Evolutionary conservation across 2,888 invertebrate genomes (phyloP).

Genomic region (Nomada ferruginata): DNA sequence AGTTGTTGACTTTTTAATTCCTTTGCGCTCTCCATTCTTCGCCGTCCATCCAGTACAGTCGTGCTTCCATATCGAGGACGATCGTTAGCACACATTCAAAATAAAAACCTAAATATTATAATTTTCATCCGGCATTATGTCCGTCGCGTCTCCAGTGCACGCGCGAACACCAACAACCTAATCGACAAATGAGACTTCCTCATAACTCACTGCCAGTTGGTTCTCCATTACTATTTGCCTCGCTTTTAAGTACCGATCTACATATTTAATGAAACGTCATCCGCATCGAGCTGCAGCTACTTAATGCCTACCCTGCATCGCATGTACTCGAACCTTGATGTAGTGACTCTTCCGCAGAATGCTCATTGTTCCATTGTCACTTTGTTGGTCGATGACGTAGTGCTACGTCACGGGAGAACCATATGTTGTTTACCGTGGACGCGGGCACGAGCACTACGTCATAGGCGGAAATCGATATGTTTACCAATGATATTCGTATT

Average conservation of each 20-base stretch:
- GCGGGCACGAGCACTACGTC: conserved; percentile 27
- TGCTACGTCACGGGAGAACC: conserved; percentile 50
- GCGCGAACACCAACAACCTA: background rate
- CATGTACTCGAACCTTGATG: conserved; percentile 47
- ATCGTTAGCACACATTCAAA: too few relatives aligned
- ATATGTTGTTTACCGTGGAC: conserved; percentile 52
- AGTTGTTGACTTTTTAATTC: too few relatives aligned
- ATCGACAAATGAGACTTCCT: background rate
- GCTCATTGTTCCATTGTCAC: conserved; percentile 58
- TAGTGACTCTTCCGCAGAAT: conserved; percentile 56
- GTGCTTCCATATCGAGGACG: too few relatives aligned
- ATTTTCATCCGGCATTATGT: too few relatives aligned
- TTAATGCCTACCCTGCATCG: conserved; percentile 20
- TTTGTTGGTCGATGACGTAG: conserved; percentile 51
- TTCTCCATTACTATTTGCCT: conserved; percentile 16
- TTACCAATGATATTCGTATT: conserved; percentile 48
- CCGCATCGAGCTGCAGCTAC: conserved; percentile 36
- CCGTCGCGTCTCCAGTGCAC: background rate
- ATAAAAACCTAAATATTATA: too few relatives aligned
- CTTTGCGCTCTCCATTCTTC: too few relatives aligned
- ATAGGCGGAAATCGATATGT: conserved; percentile 54
- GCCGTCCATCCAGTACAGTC: too few relatives aligned
- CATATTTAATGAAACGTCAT: conserved; percentile 57
- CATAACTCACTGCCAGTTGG: background rate
- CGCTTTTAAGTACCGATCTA: conserved; percentile 18